A percentile compares a stretch with the other conserved stretches of the same genome.
Evolutionary conservation across 2,888 invertebrate genomes (phyloP).

Genomic region (Drosophila kanekoi): DNA sequence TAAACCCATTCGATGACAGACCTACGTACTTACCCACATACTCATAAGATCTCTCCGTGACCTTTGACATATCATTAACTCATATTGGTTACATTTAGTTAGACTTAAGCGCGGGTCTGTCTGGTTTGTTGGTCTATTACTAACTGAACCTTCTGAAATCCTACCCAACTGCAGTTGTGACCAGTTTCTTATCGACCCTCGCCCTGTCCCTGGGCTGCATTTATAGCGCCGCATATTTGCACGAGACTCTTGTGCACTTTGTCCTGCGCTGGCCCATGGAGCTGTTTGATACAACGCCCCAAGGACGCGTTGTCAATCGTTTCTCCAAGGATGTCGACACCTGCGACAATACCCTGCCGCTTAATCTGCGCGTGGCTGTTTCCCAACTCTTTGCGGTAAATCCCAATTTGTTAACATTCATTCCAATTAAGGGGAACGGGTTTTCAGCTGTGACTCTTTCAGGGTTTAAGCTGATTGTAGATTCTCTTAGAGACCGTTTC

Average conservation of each 20-base stretch:
- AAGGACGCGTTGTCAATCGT: constrained; percentile 90
- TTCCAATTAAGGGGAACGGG: not conserved
- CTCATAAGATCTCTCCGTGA: too few relatives aligned
- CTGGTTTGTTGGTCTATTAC: not conserved
- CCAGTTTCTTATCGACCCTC: constrained; percentile 83
- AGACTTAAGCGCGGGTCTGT: not conserved
- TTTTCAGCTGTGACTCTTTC: too few relatives aligned
- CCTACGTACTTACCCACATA: too few relatives aligned
- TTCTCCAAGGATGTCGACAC: constrained; percentile 88
- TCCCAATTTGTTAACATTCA: not conserved
- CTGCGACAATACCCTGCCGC: constrained; percentile 86
- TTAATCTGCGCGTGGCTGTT: constrained; percentile 83
- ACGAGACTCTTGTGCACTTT: constrained; percentile 87
- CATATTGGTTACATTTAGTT: not conserved
- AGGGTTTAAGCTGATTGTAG: too few relatives aligned
- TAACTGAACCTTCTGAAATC: constrained; percentile 8
- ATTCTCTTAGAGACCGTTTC: too few relatives aligned
- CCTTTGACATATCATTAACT: too few relatives aligned
- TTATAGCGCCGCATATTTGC: constrained; percentile 87
- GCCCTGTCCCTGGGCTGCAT: constrained; percentile 85
- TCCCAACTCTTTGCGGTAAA: constrained; percentile 84
- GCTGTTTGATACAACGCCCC: constrained; percentile 92
- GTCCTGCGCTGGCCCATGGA: constrained; percentile 89
- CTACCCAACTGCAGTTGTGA: constrained; percentile 69
- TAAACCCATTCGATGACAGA: too few relatives aligned